Conservation (phyloP, 1,140 invertebrate species). For the Pseudomyrmex concolor region DNA sequence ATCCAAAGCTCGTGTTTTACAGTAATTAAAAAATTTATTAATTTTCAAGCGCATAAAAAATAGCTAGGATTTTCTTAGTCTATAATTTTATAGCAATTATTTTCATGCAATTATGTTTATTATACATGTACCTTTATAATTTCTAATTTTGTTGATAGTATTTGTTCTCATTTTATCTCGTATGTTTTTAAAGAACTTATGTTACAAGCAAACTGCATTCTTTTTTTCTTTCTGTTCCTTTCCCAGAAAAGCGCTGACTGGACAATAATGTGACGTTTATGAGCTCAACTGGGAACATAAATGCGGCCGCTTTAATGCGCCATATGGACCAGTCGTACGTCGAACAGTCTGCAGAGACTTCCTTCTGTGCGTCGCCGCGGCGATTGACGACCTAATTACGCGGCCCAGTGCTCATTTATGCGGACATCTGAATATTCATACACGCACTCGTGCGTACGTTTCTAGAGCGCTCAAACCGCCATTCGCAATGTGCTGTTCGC, state of each 20-base stretch:
- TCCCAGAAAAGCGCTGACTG: slow-evolving; percentile 44
- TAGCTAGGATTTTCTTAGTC: too few species aligned
- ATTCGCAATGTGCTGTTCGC: slow-evolving; percentile 27
- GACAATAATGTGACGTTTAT: slow-evolving; percentile 55
- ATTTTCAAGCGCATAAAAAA: too few species aligned
- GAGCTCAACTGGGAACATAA: slow-evolving; percentile 13
- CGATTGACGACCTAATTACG: slow-evolving; percentile 45
- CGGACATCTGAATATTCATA: slow-evolving; percentile 43
- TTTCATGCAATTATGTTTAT: too few species aligned
- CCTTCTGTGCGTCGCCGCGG: slow-evolving; percentile 22
- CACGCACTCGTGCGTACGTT: slow-evolving; percentile 7
- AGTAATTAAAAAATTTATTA: too few species aligned
- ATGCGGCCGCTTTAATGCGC: slow-evolving; percentile 38
- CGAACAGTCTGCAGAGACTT: slow-evolving; percentile 35
- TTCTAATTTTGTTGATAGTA: not conserved
- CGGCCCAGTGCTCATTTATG: slow-evolving; percentile 30
- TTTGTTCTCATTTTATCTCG: not conserved
- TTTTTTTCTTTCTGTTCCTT: not conserved
- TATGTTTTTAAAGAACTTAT: not conserved
- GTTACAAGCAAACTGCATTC: slow-evolving; percentile 22
- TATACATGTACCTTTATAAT: too few species aligned
- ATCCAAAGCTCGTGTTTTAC: too few species aligned
- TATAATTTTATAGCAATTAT: too few species aligned
- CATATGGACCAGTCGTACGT: slow-evolving; percentile 17
- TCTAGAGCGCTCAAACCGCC: slow-evolving; percentile 1